Evolutionary conservation across 2,888 invertebrate species (phyloP).

Genomic region (Notocelia uddmanniana): DNA sequence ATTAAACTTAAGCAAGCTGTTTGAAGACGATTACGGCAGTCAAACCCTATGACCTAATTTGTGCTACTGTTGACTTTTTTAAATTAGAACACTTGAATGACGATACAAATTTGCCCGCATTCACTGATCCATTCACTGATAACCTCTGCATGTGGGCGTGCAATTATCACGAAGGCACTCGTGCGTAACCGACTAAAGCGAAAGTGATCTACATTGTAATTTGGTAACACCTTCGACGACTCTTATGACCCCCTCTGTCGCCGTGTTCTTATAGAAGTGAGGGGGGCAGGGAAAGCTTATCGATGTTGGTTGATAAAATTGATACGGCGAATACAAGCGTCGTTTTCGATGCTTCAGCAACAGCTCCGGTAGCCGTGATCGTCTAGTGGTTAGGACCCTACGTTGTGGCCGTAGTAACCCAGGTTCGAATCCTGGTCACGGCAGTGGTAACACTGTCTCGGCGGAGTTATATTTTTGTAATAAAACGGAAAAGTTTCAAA

Average conservation of each 20-base stretch:
- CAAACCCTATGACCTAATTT: slow-evolving; percentile 16
- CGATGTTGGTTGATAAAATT: slow-evolving; percentile 18
- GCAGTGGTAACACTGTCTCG: slow-evolving; percentile 75
- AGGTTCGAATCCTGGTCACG: slow-evolving; percentile 90
- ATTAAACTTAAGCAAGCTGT: neutral
- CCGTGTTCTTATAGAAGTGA: slow-evolving; percentile 19
- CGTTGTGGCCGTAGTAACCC: slow-evolving; percentile 88
- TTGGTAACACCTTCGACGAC: slow-evolving; percentile 37
- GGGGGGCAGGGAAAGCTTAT: slow-evolving; percentile 47
- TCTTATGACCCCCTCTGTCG: slow-evolving; percentile 39
- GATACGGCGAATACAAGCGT: slow-evolving; percentile 37
- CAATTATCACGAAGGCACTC: slow-evolving; percentile 55
- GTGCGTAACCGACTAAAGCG: slow-evolving; percentile 49
- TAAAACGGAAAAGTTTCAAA: neutral
- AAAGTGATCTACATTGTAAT: slow-evolving; percentile 49
- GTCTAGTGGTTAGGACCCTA: slow-evolving; percentile 87
- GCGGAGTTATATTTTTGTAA: slow-evolving; percentile 54
- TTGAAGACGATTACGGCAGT: neutral
- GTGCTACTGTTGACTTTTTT: slow-evolving; percentile 33
- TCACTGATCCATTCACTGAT: slow-evolving; percentile 54
- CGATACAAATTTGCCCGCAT: slow-evolving; percentile 46
- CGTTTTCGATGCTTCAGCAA: slow-evolving; percentile 33
- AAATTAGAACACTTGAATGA: slow-evolving; percentile 49
- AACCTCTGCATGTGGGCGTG: slow-evolving; percentile 53
- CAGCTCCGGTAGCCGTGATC: slow-evolving; percentile 80